Evolutionary conservation across 2,888 invertebrate species (phyloP).

Genomic region (Labia minor): DNA sequence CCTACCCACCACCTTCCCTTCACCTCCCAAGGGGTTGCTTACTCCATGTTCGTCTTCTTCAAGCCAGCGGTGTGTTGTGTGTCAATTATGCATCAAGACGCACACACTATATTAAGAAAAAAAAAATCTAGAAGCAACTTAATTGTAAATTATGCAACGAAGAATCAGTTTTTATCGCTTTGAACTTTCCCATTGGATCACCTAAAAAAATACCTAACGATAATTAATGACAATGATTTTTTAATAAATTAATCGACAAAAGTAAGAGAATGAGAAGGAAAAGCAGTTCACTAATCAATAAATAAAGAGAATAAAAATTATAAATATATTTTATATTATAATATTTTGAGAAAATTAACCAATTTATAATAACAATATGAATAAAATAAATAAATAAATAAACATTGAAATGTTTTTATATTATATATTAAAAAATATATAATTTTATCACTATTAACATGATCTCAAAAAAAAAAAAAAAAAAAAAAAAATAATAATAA

Average conservation of each 20-base stretch:
- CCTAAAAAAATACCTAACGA: no score
- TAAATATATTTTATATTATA: no score
- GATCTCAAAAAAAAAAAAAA: no score
- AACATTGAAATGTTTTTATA: no score
- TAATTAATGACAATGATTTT: not conserved
- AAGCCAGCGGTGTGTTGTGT: no score
- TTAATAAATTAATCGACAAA: not conserved
- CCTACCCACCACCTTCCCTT: not conserved
- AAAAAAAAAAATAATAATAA: no score
- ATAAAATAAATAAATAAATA: no score
- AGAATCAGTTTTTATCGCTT: not conserved
- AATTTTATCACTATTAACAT: no score
- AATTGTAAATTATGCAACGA: not conserved
- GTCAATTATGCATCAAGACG: constrained; percentile 8
- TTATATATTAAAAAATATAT: no score
- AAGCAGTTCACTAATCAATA: no score
- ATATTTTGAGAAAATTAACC: no score
- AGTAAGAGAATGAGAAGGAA: not conserved
- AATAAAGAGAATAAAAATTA: not conserved
- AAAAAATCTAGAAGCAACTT: not conserved
- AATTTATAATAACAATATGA: no score
- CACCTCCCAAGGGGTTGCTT: not conserved
- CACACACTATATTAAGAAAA: not conserved
- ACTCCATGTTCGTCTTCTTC: not conserved
- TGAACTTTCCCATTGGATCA: not conserved